A percentile compares a stretch with the other conserved stretches of the same genome.
Conservation (phyloP, 2,888 invertebrate species). For the Carabus problematicus region DNA sequence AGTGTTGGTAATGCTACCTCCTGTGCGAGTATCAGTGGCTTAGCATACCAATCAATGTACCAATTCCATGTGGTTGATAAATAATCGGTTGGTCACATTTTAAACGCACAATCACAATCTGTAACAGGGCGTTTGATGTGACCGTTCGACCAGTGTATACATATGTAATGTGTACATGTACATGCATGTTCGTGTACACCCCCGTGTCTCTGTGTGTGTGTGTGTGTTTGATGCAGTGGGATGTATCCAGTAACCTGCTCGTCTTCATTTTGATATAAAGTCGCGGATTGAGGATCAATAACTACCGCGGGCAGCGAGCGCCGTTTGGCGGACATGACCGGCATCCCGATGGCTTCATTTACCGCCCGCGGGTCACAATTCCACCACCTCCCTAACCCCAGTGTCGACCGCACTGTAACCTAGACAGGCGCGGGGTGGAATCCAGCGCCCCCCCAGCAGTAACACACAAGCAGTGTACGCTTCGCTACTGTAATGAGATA, state of each 20-base stretch:
- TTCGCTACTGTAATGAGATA: conserved; percentile 25
- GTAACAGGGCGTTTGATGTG: no score
- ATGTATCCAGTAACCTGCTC: conserved; percentile 6
- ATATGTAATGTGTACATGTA: no score
- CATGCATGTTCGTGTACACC: neutral
- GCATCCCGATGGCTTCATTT: conserved; percentile 51
- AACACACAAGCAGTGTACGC: neutral
- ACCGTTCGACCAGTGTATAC: no score
- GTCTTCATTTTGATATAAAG: conserved; percentile 42
- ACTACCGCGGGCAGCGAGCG: conserved; percentile 22
- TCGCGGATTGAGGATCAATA: conserved; percentile 42
- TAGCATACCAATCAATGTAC: no score
- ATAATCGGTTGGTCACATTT: no score
- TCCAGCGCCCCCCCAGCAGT: neutral
- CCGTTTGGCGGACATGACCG: conserved; percentile 46
- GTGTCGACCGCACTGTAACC: neutral
- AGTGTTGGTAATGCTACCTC: no score
- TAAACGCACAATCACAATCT: no score
- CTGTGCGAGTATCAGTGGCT: no score
- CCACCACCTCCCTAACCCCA: conserved; percentile 6
- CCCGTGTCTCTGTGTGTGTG: neutral
- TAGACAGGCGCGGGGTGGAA: neutral
- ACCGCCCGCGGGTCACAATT: conserved; percentile 41
- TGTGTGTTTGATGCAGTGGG: conserved; percentile 2
- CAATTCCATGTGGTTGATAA: no score